A percentile compares a stretch with the other conserved stretches of the same genome.
Conservation (phyloP, 2,113 vertebrate genomes). For the Herpailurus yagouaroundi region DNA sequence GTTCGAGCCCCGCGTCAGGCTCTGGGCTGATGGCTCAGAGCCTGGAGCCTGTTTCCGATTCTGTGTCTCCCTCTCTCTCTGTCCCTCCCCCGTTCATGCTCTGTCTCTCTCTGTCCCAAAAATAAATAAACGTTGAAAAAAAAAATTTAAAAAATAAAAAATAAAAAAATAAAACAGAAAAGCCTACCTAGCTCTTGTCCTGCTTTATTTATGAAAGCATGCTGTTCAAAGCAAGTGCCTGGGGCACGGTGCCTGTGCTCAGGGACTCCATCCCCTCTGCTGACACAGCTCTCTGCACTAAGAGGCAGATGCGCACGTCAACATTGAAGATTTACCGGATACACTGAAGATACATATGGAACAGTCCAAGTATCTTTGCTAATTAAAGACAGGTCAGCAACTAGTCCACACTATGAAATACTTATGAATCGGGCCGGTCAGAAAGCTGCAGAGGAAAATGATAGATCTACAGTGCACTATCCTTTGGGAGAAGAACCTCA, state of each 20-base stretch:
- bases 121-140: no score
- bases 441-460: not conserved
- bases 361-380: not conserved
- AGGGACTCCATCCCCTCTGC: slow-evolving; percentile 25
- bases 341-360: not conserved
- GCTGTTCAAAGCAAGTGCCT: not conserved
- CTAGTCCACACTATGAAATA: not conserved
- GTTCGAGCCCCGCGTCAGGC: no score
- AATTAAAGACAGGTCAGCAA: not conserved
- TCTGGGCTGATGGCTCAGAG: no score
- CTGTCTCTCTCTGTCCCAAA: no score
- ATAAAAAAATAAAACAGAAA: slow-evolving; percentile 23
- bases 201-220: not conserved
- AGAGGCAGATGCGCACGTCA: not conserved
- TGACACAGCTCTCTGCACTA: not conserved
- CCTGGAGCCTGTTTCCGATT: no score
- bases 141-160: no score
- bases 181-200: not conserved
- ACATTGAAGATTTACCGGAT: not conserved
- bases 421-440: fast-evolving
- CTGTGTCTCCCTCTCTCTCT: no score
- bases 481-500: not conserved
- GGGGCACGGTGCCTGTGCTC: not conserved
- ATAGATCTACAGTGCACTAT: fast-evolving
- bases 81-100: no score